Evolutionary conservation across 2,113 vertebrate species (phyloP).

Genomic region (Dromiciops gliroides): DNA sequence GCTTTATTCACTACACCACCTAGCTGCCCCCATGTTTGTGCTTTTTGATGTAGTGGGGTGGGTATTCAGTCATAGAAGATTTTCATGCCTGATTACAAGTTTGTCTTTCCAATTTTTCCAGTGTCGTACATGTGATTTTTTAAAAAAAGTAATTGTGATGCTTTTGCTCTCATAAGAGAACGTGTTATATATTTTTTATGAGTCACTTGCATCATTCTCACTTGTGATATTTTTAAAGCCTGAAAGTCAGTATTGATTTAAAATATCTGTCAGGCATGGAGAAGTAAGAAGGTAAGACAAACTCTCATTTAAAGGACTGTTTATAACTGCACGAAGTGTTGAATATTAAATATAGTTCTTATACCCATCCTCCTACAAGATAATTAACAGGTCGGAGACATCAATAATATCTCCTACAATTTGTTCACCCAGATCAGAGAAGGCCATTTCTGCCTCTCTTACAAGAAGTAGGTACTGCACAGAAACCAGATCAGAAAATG

Average conservation of each 20-base stretch:
- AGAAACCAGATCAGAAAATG: too few species aligned
- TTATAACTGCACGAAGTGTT: too few species aligned
- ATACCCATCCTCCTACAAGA: too few species aligned
- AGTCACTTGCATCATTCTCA: slow-evolving; percentile 80
- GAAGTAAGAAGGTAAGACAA: background rate
- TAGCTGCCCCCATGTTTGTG: too few species aligned
- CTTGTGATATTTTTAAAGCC: slow-evolving; percentile 80
- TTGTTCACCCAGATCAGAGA: too few species aligned
- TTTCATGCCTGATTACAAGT: background rate
- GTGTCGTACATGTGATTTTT: background rate
- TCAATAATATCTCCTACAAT: too few species aligned
- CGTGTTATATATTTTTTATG: slow-evolving; percentile 70
- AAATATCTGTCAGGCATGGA: slow-evolving; percentile 10
- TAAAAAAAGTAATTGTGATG: slow-evolving; percentile 50
- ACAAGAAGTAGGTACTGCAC: too few species aligned
- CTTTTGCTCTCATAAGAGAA: slow-evolving; percentile 68
- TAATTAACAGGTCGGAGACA: too few species aligned
- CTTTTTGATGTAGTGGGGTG: background rate
- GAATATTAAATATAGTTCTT: too few species aligned
- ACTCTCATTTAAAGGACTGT: background rate
- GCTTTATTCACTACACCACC: too few species aligned
- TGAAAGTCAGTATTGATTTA: slow-evolving; percentile 62
- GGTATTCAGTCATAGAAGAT: slow-evolving; percentile 1
- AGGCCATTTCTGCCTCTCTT: too few species aligned
- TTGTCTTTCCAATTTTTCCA: slow-evolving; percentile 30